Evolutionary conservation across 37 sponge, comb jelly and placozoan genomes (phyloP).

Genomic region (Cladorhizidae sp.): DNA sequence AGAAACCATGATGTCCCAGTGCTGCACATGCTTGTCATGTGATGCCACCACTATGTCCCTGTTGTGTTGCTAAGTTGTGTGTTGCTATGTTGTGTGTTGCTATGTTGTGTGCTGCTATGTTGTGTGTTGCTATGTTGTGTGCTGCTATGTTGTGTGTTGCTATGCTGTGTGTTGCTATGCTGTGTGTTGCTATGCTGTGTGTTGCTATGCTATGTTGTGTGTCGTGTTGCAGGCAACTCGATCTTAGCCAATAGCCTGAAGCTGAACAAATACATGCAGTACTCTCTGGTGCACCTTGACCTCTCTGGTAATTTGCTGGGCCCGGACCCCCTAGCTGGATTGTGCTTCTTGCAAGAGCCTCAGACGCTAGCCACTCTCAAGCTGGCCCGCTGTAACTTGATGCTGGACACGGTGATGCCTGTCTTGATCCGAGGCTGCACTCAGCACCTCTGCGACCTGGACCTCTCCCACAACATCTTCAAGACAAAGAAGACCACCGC

Average conservation of each 20-base stretch:
- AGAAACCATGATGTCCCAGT: too few relatives aligned
- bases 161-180: too few relatives aligned
- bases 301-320: conserved; percentile 66
- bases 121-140: too few relatives aligned
- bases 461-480: conserved; percentile 48
- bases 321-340: conserved; percentile 66
- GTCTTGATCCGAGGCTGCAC: conserved; percentile 63
- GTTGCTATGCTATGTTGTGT: neutral
- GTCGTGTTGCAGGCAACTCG: conserved; percentile 46
- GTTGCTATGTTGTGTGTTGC: too few relatives aligned
- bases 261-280: conserved; percentile 66
- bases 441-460: conserved; percentile 54
- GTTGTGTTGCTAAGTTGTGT: too few relatives aligned
- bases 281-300: conserved; percentile 69
- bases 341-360: conserved; percentile 74
- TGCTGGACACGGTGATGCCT: conserved; percentile 55
- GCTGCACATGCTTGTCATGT: too few relatives aligned
- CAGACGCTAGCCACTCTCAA: conserved; percentile 65
- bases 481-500: conserved; percentile 39
- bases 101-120: too few relatives aligned
- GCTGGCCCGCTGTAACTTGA: conserved; percentile 58
- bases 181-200: neutral
- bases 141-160: too few relatives aligned
- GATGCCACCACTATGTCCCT: too few relatives aligned
- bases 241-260: conserved; percentile 61